Base-by-base conservation (phyloP, 1,140 invertebrate genomes). In the Macrobrachium nipponense region DNA sequence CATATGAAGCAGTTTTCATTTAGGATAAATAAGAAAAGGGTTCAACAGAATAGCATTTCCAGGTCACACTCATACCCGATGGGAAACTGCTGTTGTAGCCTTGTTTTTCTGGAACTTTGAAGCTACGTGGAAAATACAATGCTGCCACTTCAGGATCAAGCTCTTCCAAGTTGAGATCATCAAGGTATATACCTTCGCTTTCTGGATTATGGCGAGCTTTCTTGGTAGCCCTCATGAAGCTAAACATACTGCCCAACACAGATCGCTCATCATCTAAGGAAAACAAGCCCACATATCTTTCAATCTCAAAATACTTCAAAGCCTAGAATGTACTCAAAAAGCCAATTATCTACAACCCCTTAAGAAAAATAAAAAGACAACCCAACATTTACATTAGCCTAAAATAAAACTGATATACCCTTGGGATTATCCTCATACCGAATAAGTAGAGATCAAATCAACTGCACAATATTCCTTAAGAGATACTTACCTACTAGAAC, bases 141-240 rank as follows among this genome's bases (percentile, higher is more conserved):
- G 95, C 95, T 3, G 96, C 95, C 79, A 97, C 94, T 91, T 98
- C 96, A 5, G 97, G 97, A 90, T 98, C 97, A 91, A 98, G 93
- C 89, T 95, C 94, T 70, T 97, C 95, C 5, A 96, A 93, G 90
- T 97, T 96, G 58, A 99, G 92, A 90, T 99, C 97, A 73, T 98
- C 96, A 14, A 98, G 93, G 91, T 99, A 99, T 89, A 99, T 96
- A 73, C 97, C 97, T 85, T 96, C 96, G 2, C 93, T 93, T 73
- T 94, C 93, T 62, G 91, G 90, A 90, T 95, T 94, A 88, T 95
- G 94, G 88, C 95, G 93, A 83, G 95, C 93, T 88, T 94, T 94
- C 90, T 94, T 94, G 8, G 94, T 95, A 89, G 94, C 94, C 91
- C 95, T 95, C 95, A 98, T 98, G 90, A 98, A 98, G 77, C 95